Base-by-base conservation (phyloP, 2,888 invertebrate species). In the Limnephilus marmoratus region DNA sequence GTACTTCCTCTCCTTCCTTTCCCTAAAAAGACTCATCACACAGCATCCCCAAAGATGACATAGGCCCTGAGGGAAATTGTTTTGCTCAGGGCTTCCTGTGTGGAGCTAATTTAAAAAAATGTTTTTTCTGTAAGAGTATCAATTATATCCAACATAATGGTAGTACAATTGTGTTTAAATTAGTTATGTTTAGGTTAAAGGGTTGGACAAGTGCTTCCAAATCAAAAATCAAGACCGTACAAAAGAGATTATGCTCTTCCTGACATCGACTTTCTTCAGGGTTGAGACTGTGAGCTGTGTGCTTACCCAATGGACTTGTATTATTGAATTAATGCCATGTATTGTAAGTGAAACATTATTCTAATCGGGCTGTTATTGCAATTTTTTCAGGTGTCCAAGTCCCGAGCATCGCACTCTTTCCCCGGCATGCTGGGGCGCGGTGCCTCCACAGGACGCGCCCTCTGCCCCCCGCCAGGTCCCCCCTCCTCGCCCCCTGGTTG, bases 401-500 rank as follows among this genome's bases (percentile, higher is more conserved):
- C 96, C 93, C 95, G 97, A 1, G 96, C 95, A 94, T 92, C 95
- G 95, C 94, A 95, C 81, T 80, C 91, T 34, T 91, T 80, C 82
- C 91, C 92, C 3, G 49, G 92, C 15, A 91, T 92, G 24, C 86
- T 89, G 24, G 89, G 89, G 15, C 90, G 91, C 34, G 83, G 90
- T 5, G 91, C 91, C 15, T 85, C 89, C 12, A 49, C 85, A 7
- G 53, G 80, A 13, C 83, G 85, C 41, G 89, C 91, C 12, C 68
- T 68, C 7, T 13, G 86, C 18, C 34, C 81, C 11, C 82, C 91
- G 13, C 29, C 53, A 3, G 49, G 90, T 1, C 82, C 88, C 12
- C 90, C 92, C 13, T 49, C 88, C 37, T 86, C 92, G 24, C 85
- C 92, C 0, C 96, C 97, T 93, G 99, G 99, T 95, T 97, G 98